Percentiles rank a stretch among this genome's conserved stretches.
Conservation (phyloP, 2,113 vertebrate species). For the Rhineura floridana region DNA sequence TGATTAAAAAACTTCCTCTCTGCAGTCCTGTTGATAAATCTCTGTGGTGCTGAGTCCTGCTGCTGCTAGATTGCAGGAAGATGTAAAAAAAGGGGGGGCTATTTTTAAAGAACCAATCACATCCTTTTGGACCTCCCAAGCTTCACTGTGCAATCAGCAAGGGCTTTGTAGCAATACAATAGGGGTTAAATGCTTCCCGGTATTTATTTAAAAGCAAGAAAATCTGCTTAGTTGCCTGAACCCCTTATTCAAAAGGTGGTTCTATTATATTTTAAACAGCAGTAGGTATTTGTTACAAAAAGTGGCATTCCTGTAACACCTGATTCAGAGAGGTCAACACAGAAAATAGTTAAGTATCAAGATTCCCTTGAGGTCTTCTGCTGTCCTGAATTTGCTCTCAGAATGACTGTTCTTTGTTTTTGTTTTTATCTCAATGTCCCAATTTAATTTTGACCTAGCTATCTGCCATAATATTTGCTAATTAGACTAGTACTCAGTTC, state of each 20-base stretch:
- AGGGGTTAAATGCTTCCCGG: conserved; percentile 88
- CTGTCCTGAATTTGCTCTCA: background rate
- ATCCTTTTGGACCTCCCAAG: conserved; percentile 69
- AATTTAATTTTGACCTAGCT: conserved; percentile 9
- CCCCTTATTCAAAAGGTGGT: conserved; percentile 56
- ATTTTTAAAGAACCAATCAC: conserved; percentile 60
- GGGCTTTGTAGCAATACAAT: conserved; percentile 90
- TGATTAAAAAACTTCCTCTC: conserved; percentile 34
- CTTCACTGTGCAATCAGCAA: conserved; percentile 86
- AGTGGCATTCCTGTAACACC: background rate
- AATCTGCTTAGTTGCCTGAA: conserved; percentile 68
- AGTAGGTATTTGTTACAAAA: conserved; percentile 10
- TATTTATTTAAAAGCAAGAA: conserved; percentile 78
- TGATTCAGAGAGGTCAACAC: background rate
- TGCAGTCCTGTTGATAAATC: conserved; percentile 71
- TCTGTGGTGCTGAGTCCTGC: conserved; percentile 50
- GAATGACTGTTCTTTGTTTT: conserved; percentile 12
- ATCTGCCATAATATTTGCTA: background rate
- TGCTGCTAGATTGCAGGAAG: conserved; percentile 56
- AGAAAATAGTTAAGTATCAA: conserved; percentile 30
- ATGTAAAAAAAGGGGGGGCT: conserved; percentile 48
- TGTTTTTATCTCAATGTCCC: conserved; percentile 8
- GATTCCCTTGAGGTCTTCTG: conserved; percentile 3
- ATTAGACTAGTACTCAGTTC: background rate
- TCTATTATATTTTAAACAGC: conserved; percentile 25